Conservation (phyloP, 23 tunicate genomes). For the Styela clava region DNA sequence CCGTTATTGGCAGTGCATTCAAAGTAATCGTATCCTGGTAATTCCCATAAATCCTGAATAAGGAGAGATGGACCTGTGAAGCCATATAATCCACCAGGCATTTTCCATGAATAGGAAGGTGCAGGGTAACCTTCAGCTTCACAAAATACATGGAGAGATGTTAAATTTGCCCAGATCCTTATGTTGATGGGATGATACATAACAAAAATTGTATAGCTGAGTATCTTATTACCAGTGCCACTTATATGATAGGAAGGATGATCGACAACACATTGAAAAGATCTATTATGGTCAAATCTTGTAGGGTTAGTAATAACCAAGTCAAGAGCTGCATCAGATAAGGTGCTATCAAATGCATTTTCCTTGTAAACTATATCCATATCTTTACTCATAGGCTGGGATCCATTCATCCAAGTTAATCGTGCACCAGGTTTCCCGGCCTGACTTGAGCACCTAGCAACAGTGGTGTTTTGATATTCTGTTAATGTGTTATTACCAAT, state of each 20-base stretch:
- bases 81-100: conserved; percentile 48
- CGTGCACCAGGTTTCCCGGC: conserved; percentile 70
- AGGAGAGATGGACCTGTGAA: conserved; percentile 21
- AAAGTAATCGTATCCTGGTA: conserved; percentile 51
- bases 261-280: conserved; percentile 51
- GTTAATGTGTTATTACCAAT: conserved; percentile 42
- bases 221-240: conserved; percentile 25
- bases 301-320: conserved; percentile 53
- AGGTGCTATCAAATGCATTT: conserved; percentile 37
- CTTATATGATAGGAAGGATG: conserved; percentile 59
- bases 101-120: conserved; percentile 59
- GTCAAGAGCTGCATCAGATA: conserved; percentile 45
- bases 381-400: neutral
- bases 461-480: conserved; percentile 50
- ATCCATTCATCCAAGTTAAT: conserved; percentile 73
- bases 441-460: conserved; percentile 62
- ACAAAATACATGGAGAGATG: conserved; percentile 54
- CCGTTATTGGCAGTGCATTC: conserved; percentile 78
- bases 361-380: conserved; percentile 18
- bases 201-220: conserved; percentile 69
- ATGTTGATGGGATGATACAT: conserved; percentile 70
- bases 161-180: conserved; percentile 79
- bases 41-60: conserved; percentile 47
- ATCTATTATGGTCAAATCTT: conserved; percentile 74
- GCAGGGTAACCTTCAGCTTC: conserved; percentile 78